Base-by-base conservation (phyloP, 2,888 invertebrate genomes). In the Drosophila nr. fundita region DNA sequence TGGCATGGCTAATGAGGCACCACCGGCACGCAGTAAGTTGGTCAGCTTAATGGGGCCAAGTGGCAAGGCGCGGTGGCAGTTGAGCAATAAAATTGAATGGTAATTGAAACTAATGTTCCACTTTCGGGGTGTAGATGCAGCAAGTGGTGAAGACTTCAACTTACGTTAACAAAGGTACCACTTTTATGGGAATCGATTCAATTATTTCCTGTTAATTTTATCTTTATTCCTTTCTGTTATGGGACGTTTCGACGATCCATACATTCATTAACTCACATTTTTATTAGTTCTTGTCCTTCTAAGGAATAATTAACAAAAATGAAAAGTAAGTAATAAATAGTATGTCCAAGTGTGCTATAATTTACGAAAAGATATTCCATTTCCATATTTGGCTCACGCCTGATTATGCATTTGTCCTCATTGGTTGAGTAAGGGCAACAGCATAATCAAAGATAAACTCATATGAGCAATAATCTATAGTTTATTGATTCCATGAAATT, bases 1-100 rank as follows among this genome's bases (percentile, higher is more conserved):
- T 68, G 72, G 84, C 81, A 84, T 84, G 82, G 82, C 73, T 85
- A 85, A 85, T 85, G 85, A 85, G 89, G 42, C 70, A 78, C 50
- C 70, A 78, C 50, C 60, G 57, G 57, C 83, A 67, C 32, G 67
- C 66, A 60, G 73, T 73, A 76, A 83, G 72, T 81, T 79, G 83
- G 77, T 75, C 89, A 81, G 66, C 83, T 81, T 77, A 88, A 79
- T 82, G 78, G 72, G 87, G 84, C 73, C 89, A 89, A 88, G 80
- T 78, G 54, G 54, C 48, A 21, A 10, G 45, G 15, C 45, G 38
- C 55, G 45, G 4, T 18, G 54, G 38, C 59, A 34, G 13, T 61
- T 50, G 11, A 21, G 58, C 38, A 36, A 49, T 50, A 64, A 27
- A 54, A 50, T 77, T 59, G 60, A 76, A 76, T 61, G 49, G 69